Evolutionary conservation across 2,113 vertebrate genomes (phyloP).

Genomic region (Xenopus borealis): DNA sequence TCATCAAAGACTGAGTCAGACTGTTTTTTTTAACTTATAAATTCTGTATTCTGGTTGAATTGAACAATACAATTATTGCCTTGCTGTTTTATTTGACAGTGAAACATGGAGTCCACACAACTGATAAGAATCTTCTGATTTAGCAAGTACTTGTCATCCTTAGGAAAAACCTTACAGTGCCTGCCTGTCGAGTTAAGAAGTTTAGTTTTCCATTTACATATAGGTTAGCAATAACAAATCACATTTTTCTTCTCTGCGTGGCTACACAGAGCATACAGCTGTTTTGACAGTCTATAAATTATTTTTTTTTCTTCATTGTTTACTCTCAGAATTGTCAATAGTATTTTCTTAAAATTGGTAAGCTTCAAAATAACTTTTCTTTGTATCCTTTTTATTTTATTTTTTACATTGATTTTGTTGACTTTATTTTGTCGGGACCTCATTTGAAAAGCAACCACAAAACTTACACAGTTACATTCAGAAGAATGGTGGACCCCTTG

Average conservation of each 20-base stretch:
- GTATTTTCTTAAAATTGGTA: constrained; percentile 57
- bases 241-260: constrained; percentile 55
- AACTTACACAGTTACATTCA: constrained; percentile 65
- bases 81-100: constrained; percentile 58
- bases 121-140: constrained; percentile 49
- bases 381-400: not conserved
- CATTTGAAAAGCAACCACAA: constrained; percentile 72
- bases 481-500: constrained; percentile 71
- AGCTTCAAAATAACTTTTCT: constrained; percentile 64
- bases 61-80: constrained; percentile 53
- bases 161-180: constrained; percentile 50
- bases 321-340: constrained; percentile 38
- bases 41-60: constrained; percentile 54
- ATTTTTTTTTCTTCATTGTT: constrained; percentile 55
- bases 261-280: constrained; percentile 50
- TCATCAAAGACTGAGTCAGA: constrained; percentile 27
- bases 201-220: constrained; percentile 40
- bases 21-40: constrained; percentile 35
- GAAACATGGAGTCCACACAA: constrained; percentile 60
- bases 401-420: constrained; percentile 57
- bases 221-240: constrained; percentile 47
- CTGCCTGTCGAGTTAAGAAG: constrained; percentile 53
- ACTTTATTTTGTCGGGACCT: constrained; percentile 68
- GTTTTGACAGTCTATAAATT: constrained; percentile 54
- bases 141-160: constrained; percentile 45